Percentiles rank a stretch among this genome's conserved stretches.
phyloP scores from a whole-genome alignment of 2,113 vertebrate genomes.

The Procapra przewalskii region DNA sequence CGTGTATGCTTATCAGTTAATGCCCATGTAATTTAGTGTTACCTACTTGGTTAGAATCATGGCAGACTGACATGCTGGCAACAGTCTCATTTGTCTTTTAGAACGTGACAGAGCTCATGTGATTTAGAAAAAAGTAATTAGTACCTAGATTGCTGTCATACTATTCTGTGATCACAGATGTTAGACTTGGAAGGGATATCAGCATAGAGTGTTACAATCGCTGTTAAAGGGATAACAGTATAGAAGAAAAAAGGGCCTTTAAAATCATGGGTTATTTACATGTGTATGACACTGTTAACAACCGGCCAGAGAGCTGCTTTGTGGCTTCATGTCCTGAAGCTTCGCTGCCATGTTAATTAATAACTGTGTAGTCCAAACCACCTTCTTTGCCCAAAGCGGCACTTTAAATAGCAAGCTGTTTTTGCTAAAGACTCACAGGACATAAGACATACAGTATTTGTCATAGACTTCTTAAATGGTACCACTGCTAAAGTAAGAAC shows the following conservation, averaged over 20 bases:
- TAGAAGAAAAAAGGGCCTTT: slow-evolving; percentile 38
- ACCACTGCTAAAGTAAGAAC: not conserved
- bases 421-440: slow-evolving; percentile 38
- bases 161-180: slow-evolving; percentile 36
- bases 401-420: slow-evolving; percentile 46
- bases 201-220: slow-evolving; percentile 11
- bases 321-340: slow-evolving; percentile 52
- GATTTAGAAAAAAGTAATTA: not conserved
- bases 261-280: slow-evolving; percentile 51
- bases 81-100: not conserved
- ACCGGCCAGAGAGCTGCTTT: slow-evolving; percentile 19
- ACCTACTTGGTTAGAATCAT: not conserved
- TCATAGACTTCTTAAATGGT: not conserved
- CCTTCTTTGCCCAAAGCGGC: slow-evolving; percentile 31
- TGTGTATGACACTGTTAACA: slow-evolving; percentile 44
- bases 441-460: not conserved
- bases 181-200: slow-evolving; percentile 45
- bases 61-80: not conserved
- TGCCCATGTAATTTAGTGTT: not conserved
- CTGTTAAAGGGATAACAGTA: slow-evolving; percentile 50
- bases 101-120: not conserved
- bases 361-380: slow-evolving; percentile 47
- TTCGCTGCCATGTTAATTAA: slow-evolving; percentile 60
- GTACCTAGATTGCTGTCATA: slow-evolving; percentile 5
- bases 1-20: no score